Evolutionary conservation across 2,797 vertebrate species (phyloP).

Genomic region (Hydrocynus forskahlii): DNA sequence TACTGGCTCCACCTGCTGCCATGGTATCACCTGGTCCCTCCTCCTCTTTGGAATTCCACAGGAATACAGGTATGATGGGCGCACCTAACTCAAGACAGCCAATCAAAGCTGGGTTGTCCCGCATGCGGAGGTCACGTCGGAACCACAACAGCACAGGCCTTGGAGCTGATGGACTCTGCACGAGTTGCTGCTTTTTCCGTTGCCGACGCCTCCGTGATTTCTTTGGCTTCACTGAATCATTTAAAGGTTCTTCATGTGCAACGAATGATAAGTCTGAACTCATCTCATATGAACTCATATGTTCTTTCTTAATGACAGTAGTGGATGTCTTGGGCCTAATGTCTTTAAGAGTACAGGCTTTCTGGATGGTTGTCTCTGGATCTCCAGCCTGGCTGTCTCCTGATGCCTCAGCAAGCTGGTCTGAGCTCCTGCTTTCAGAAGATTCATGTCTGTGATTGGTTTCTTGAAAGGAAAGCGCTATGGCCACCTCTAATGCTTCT

Average conservation of each 20-base stretch:
- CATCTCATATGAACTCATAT: no score
- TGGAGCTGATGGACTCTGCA: conserved; percentile 34
- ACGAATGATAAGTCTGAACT: background rate
- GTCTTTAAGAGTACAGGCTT: background rate
- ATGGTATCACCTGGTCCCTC: conserved; percentile 73
- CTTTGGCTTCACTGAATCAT: conserved; percentile 40
- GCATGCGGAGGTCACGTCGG: conserved; percentile 72
- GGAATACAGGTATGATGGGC: conserved; percentile 75
- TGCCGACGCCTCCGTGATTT: conserved; percentile 63
- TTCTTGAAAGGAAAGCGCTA: background rate
- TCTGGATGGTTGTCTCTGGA: background rate
- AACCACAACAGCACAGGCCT: conserved; percentile 70
- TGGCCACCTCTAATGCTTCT: background rate
- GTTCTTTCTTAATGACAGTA: background rate
- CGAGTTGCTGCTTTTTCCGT: conserved; percentile 63
- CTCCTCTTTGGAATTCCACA: conserved; percentile 52
- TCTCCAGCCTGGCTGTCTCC: background rate
- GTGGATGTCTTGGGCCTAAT: background rate
- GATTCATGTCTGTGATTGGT: background rate
- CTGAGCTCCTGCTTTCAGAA: background rate
- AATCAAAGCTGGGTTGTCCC: conserved; percentile 76
- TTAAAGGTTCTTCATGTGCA: background rate
- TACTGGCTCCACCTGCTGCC: conserved; percentile 74
- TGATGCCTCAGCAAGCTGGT: background rate
- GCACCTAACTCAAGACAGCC: conserved; percentile 70